Evolutionary conservation across 2,888 invertebrate species (phyloP).

Genomic region (Amiota communis): DNA sequence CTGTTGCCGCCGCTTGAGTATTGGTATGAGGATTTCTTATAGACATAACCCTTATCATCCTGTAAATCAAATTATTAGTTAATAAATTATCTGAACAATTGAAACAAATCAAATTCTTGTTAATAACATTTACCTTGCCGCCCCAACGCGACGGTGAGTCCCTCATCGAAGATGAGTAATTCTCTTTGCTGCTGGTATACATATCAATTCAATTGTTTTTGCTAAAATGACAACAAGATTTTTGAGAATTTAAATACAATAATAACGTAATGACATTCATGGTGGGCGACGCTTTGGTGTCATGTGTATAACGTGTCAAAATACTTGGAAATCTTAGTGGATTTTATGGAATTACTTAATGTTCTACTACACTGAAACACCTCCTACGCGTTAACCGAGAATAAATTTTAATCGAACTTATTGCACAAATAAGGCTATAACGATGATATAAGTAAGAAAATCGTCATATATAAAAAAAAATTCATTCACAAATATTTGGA

Average conservation of each 20-base stretch:
- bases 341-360: slow-evolving; percentile 10
- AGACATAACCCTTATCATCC: slow-evolving; percentile 70
- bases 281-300: slow-evolving; percentile 31
- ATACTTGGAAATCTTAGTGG: slow-evolving; percentile 26
- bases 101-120: neutral
- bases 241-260: slow-evolving; percentile 41
- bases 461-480: neutral
- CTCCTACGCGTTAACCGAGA: slow-evolving; percentile 1
- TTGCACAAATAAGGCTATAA: slow-evolving; percentile 24
- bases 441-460: neutral
- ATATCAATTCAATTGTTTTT: slow-evolving; percentile 57
- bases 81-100: neutral
- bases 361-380: neutral
- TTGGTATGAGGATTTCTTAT: slow-evolving; percentile 71
- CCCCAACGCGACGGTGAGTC: slow-evolving; percentile 65
- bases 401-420: slow-evolving; percentile 11
- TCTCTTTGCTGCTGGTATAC: slow-evolving; percentile 69
- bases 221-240: slow-evolving; percentile 53
- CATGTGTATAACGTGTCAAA: slow-evolving; percentile 26
- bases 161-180: slow-evolving; percentile 66
- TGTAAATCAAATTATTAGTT: slow-evolving; percentile 36
- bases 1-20: slow-evolving; percentile 65
- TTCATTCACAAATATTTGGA: neutral
- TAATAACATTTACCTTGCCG: slow-evolving; percentile 55
- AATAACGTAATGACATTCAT: slow-evolving; percentile 28